Base-by-base conservation (phyloP, 2,113 vertebrate species). In the Ochotona curzoniae region DNA sequence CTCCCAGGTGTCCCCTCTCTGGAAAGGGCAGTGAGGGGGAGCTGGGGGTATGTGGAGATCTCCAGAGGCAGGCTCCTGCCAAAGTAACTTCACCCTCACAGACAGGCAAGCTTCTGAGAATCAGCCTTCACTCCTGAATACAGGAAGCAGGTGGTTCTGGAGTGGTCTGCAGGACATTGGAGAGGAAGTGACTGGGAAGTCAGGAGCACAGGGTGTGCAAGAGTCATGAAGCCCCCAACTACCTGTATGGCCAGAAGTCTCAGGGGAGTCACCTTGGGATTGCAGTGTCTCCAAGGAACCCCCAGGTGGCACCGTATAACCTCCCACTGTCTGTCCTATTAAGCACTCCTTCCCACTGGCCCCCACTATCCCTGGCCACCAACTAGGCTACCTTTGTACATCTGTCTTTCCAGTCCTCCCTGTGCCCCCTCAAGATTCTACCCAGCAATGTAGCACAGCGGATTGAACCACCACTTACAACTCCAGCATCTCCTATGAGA, bases 11-110 rank as follows among this genome's bases (percentile, higher is more conserved):
- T 90, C 73, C 35, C 49, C 35, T 63, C 26, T 66, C 47, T 44
- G 38, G 38, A 6, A 44, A 44, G 38, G 38, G 38, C 38, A 44
- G 38, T 44, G 38, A 44, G 38, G 38, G 38, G 38, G n/a, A n/a
- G 38, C 7, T 26, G 81, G 82, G 67, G 85, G 17, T 67, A 60
- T 3, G 7, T 60, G 15, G 51, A 64, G 18, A 20, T 66, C 35
- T 28, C n/a, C n/a, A 32, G 20, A 35, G 28, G 25, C 30, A 2
- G 0, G 2, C 10, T 1, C 2, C 35, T 71, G 28, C 17, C 35
- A 75, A 2, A 7, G 0, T 3, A 18, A 30, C 38, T 63, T 35
- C 47, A 70, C 13, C 32, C 35, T 2, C 0, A 54, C 8, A 28
- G 32, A n/a, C 30, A 1, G 0, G 32, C 7, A 25, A 49, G 84